Evolutionary conservation across 2,888 invertebrate genomes (phyloP).

Genomic region (Amphimallon solstitiale): DNA sequence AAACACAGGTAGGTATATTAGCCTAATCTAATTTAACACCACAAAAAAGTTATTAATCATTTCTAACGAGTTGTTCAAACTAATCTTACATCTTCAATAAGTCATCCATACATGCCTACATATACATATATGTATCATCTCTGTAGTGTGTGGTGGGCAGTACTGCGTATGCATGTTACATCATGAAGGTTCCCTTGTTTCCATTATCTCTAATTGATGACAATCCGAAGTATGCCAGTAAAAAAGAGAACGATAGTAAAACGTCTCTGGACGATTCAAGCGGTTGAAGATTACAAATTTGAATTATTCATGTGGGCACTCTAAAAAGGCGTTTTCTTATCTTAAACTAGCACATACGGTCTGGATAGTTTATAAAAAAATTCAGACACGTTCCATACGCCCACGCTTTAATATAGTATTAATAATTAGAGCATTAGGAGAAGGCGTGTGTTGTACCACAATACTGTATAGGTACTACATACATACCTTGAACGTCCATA

Average conservation of each 20-base stretch:
- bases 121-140: too few relatives aligned
- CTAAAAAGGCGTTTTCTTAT: background rate
- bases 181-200: background rate
- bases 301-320: background rate
- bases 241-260: too few relatives aligned
- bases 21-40: constrained; percentile 7
- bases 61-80: background rate
- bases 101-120: too few relatives aligned
- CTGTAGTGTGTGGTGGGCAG: background rate
- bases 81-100: constrained; percentile 20
- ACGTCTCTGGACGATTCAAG: background rate
- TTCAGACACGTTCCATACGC: constrained; percentile 15
- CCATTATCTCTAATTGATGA: constrained; percentile 20
- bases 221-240: background rate
- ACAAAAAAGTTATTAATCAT: constrained; percentile 1
- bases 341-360: background rate
- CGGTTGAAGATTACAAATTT: constrained; percentile 1
- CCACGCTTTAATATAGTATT: constrained; percentile 4
- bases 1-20: background rate
- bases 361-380: background rate
- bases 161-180: too few relatives aligned
- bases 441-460: background rate
- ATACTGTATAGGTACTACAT: background rate
- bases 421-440: constrained; percentile 14
- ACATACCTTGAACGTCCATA: background rate